Evolutionary conservation across 2,888 invertebrate genomes (phyloP).

Genomic region (Sphinx pinastri): DNA sequence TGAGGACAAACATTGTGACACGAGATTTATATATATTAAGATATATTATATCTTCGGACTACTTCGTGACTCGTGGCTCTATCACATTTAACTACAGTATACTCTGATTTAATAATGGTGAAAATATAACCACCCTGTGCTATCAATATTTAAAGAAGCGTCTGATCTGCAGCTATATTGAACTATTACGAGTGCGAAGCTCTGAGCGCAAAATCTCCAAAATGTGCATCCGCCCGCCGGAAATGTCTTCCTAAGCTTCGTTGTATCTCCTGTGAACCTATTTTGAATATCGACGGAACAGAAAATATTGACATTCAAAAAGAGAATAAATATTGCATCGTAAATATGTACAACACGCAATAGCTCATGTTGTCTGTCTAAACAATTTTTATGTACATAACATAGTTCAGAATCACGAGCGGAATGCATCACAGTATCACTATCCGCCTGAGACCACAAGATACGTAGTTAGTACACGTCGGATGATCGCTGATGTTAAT

Average conservation of each 20-base stretch:
- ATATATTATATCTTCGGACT: too few relatives aligned
- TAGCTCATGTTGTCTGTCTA: slow-evolving; percentile 3
- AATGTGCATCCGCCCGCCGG: slow-evolving; percentile 73
- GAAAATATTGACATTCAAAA: slow-evolving; percentile 43
- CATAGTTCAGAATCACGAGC: background rate
- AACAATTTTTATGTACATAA: slow-evolving; percentile 15
- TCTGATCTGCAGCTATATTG: slow-evolving; percentile 57
- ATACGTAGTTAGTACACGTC: too few relatives aligned
- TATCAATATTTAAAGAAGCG: slow-evolving; percentile 61
- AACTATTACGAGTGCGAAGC: slow-evolving; percentile 63
- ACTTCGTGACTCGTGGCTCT: background rate
- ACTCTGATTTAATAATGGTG: slow-evolving; percentile 31
- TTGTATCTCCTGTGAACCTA: slow-evolving; percentile 62
- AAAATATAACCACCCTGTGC: slow-evolving; percentile 51
- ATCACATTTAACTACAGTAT: slow-evolving; percentile 16
- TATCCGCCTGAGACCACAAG: too few relatives aligned
- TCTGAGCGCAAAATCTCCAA: slow-evolving; percentile 72
- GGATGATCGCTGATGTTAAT: too few relatives aligned
- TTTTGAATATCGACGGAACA: slow-evolving; percentile 61
- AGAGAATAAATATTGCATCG: slow-evolving; percentile 22
- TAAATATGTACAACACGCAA: background rate
- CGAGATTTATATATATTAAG: too few relatives aligned
- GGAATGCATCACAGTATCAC: background rate
- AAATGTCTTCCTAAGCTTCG: slow-evolving; percentile 71
- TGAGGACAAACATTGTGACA: too few relatives aligned